Percentiles rank a stretch among this genome's conserved stretches.
Conservation (phyloP, 2,888 invertebrate genomes). For the Drosophila paramelanica region DNA sequence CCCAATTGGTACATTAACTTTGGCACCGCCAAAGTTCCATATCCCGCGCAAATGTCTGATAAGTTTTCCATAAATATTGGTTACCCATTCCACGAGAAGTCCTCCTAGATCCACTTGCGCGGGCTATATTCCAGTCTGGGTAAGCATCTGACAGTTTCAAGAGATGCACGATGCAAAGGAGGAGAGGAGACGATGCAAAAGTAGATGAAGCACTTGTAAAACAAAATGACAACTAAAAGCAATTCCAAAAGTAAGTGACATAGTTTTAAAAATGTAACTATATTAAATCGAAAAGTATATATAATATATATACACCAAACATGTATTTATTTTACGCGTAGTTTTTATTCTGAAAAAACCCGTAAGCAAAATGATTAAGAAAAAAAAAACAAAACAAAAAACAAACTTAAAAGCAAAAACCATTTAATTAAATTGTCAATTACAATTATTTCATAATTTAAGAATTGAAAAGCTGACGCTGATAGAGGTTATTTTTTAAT, state of each 20-base stretch:
- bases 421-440: conserved; percentile 81
- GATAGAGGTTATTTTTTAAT: conserved; percentile 78
- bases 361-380: conserved; percentile 18
- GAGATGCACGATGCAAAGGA: conserved; percentile 20
- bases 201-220: conserved; percentile 75
- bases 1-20: conserved; percentile 38
- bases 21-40: conserved; percentile 54
- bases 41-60: conserved; percentile 40
- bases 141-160: conserved; percentile 21
- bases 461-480: conserved; percentile 66
- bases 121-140: conserved; percentile 29
- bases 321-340: conserved; percentile 79
- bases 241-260: conserved; percentile 80
- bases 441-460: conserved; percentile 78
- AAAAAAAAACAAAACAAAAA: conserved; percentile 23
- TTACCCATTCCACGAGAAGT: background rate
- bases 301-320: conserved; percentile 61
- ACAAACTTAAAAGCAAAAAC: conserved; percentile 37
- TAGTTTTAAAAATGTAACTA: conserved; percentile 73
- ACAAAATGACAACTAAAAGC: conserved; percentile 80
- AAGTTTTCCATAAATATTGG: background rate
- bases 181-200: conserved; percentile 10
- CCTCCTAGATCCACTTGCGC: conserved; percentile 24
- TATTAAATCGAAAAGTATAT: conserved; percentile 58
- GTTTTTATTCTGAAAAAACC: conserved; percentile 70